phyloP scores from a whole-genome alignment of 2,888 invertebrate genomes.

The Heliothis peltigera region DNA sequence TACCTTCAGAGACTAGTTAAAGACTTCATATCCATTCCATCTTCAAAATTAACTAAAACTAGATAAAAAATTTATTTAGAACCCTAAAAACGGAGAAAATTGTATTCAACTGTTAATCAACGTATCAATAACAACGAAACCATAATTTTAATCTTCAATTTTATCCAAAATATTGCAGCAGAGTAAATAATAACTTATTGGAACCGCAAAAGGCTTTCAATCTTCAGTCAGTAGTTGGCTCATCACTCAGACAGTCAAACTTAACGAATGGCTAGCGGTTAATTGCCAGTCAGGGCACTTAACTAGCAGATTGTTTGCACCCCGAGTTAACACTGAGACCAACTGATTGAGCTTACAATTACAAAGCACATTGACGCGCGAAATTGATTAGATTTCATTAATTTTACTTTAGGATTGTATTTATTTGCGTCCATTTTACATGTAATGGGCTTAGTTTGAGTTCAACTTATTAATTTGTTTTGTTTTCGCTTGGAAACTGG shows the following conservation, averaged over 20 bases:
- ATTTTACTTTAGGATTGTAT: constrained; percentile 2
- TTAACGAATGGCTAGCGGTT: constrained; percentile 45
- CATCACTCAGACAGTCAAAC: constrained; percentile 34
- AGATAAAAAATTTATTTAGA: not conserved
- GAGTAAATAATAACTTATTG: constrained; percentile 21
- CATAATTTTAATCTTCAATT: not conserved
- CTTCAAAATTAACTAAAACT: not conserved
- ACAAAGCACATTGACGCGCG: constrained; percentile 2
- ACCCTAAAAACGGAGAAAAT: not conserved
- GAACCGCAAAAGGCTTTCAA: constrained; percentile 20
- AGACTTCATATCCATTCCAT: not conserved
- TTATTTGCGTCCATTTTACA: not conserved
- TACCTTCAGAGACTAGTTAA: not conserved
- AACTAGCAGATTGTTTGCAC: constrained; percentile 23
- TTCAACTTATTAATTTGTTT: not conserved
- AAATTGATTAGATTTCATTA: constrained; percentile 14
- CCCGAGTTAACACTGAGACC: constrained; percentile 7
- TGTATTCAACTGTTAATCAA: not conserved
- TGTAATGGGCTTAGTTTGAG: not conserved
- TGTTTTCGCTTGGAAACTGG: not conserved
- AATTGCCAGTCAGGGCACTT: constrained; percentile 30
- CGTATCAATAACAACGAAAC: not conserved
- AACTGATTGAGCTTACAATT: constrained; percentile 20
- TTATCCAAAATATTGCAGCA: not conserved
- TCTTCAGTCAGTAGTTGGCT: constrained; percentile 14